Evolutionary conservation across 2,113 vertebrate genomes (phyloP).

Genomic region (Pachypanchax playfairii): DNA sequence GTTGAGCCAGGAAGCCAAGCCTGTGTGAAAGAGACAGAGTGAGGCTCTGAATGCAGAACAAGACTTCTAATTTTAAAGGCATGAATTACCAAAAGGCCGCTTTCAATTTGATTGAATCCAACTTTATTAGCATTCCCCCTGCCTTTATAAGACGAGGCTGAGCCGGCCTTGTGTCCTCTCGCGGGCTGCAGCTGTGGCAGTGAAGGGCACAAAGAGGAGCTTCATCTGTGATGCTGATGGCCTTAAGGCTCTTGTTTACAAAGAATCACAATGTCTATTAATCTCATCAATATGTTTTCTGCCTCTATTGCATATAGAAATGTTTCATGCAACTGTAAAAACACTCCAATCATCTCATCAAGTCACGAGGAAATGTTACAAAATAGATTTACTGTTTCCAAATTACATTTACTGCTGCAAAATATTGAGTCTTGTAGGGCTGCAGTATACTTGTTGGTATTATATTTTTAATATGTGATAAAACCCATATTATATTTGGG

Average conservation of each 20-base stretch:
- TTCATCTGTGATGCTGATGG: slow-evolving; percentile 58
- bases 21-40: slow-evolving; percentile 47
- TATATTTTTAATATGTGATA: too few relatives aligned
- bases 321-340: too few relatives aligned
- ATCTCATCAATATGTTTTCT: slow-evolving; percentile 55
- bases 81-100: slow-evolving; percentile 74
- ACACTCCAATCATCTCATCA: too few relatives aligned
- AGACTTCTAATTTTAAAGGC: slow-evolving; percentile 74
- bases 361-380: too few relatives aligned
- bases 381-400: too few relatives aligned
- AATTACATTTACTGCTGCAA: too few relatives aligned
- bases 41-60: slow-evolving; percentile 61
- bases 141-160: slow-evolving; percentile 63
- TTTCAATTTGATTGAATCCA: slow-evolving; percentile 75
- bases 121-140: slow-evolving; percentile 75
- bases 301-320: neutral
- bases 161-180: slow-evolving; percentile 69
- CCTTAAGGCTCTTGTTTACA: slow-evolving; percentile 44
- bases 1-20: slow-evolving; percentile 32
- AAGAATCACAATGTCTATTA: slow-evolving; percentile 54
- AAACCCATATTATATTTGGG: too few relatives aligned
- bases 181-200: slow-evolving; percentile 70
- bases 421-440: too few relatives aligned
- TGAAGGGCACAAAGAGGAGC: slow-evolving; percentile 67
- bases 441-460: too few relatives aligned